A percentile compares a stretch with the other conserved stretches of the same genome.
Evolutionary conservation across 2,888 invertebrate genomes (phyloP).

Genomic region (Conus canariensis): DNA sequence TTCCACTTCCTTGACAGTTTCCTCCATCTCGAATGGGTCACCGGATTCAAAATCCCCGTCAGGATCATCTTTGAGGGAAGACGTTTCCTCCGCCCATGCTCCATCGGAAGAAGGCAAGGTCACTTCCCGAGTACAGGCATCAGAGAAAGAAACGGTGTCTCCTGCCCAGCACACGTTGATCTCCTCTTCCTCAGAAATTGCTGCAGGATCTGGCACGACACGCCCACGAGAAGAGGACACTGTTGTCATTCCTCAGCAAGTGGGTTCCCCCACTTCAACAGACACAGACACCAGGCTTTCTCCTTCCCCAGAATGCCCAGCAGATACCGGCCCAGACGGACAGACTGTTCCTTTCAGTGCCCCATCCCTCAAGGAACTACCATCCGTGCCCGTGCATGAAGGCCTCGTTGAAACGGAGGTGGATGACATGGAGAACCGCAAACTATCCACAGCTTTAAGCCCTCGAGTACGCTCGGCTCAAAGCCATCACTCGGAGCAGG

Average conservation of each 20-base stretch:
- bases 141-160: not conserved
- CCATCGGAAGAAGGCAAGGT: not conserved
- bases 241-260: not conserved
- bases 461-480: not conserved
- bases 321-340: not conserved
- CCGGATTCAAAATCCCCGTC: not conserved
- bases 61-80: not conserved
- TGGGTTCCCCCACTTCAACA: not conserved
- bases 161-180: not conserved
- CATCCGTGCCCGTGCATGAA: not conserved
- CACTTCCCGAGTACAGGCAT: not conserved
- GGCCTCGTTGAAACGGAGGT: not conserved
- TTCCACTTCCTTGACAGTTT: not conserved
- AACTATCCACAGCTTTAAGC: conserved; percentile 34
- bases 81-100: not conserved
- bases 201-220: not conserved
- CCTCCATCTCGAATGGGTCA: not conserved
- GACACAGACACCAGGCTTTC: not conserved
- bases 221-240: not conserved
- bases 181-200: not conserved
- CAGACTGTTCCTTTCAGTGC: not conserved
- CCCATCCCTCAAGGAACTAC: not conserved
- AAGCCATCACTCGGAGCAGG: not conserved
- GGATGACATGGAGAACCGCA: not conserved
- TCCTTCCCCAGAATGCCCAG: not conserved